phyloP scores from a whole-genome alignment of 2,113 vertebrate species.

The Hucho hucho region DNA sequence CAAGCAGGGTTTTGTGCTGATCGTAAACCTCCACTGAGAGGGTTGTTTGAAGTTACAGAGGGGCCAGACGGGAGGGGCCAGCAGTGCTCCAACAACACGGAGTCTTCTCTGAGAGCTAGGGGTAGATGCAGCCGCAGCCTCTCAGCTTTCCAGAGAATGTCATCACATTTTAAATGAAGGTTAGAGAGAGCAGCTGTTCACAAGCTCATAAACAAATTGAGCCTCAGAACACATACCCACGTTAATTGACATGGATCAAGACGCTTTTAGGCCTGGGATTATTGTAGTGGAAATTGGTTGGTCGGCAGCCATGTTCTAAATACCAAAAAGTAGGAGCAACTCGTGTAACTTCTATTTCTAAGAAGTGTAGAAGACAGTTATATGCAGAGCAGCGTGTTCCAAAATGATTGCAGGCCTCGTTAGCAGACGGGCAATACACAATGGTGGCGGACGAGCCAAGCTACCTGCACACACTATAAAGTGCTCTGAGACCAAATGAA shows the following conservation, averaged over 20 bases:
- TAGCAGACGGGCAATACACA: neutral
- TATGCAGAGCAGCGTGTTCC: conserved; percentile 27
- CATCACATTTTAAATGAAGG: conserved; percentile 52
- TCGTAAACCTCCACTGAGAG: conserved; percentile 54
- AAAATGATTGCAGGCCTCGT: conserved; percentile 25
- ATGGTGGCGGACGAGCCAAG: neutral
- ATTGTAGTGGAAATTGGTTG: conserved; percentile 27
- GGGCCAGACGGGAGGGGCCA: conserved; percentile 29
- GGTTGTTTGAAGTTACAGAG: conserved; percentile 63
- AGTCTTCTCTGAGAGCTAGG: conserved; percentile 53
- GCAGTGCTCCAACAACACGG: conserved; percentile 52
- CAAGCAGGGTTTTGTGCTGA: conserved; percentile 62
- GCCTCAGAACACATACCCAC: conserved; percentile 34
- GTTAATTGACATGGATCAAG: conserved; percentile 46
- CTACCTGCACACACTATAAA: too few species aligned
- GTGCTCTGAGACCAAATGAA: too few species aligned
- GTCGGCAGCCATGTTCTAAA: conserved; percentile 29
- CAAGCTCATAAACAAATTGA: conserved; percentile 42
- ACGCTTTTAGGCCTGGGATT: conserved; percentile 38
- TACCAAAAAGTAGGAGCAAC: conserved; percentile 24
- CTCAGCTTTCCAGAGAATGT: conserved; percentile 58
- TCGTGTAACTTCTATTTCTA: conserved; percentile 35
- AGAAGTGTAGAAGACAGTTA: conserved; percentile 26
- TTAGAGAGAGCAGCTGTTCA: conserved; percentile 56
- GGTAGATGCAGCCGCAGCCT: conserved; percentile 49